phyloP scores from a whole-genome alignment of 2,888 invertebrate genomes.

The Eristalinus sepulchralis region DNA sequence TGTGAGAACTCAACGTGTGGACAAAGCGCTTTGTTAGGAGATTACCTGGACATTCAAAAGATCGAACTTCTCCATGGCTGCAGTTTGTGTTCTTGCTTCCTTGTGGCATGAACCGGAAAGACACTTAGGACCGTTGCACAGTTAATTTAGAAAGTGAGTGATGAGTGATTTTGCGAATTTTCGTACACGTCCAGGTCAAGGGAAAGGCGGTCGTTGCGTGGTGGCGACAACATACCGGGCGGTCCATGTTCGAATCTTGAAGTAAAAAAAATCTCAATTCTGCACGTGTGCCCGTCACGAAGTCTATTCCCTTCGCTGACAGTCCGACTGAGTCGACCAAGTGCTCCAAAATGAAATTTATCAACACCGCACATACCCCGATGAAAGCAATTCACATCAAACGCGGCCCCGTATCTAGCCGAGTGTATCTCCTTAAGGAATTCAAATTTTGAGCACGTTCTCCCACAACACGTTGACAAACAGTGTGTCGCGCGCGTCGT shows the following conservation, averaged over 20 bases:
- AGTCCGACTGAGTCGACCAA: not conserved
- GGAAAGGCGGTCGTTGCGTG: too few relatives aligned
- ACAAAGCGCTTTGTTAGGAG: too few relatives aligned
- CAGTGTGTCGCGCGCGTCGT: not conserved
- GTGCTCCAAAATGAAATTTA: constrained; percentile 14
- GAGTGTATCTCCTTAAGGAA: not conserved
- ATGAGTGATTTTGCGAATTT: too few relatives aligned
- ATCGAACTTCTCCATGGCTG: too few relatives aligned
- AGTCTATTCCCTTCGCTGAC: not conserved
- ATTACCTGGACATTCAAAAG: too few relatives aligned
- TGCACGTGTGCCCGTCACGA: constrained; percentile 3
- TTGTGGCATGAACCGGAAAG: too few relatives aligned
- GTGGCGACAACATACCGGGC: too few relatives aligned
- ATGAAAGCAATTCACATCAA: not conserved
- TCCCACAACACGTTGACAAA: constrained; percentile 21
- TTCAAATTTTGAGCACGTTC: constrained; percentile 36
- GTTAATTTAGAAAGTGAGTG: too few relatives aligned
- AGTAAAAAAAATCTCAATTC: constrained; percentile 6
- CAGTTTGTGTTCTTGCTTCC: too few relatives aligned
- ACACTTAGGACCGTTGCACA: too few relatives aligned
- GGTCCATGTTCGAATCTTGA: not conserved
- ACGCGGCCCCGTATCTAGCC: not conserved
- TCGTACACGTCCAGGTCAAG: too few relatives aligned
- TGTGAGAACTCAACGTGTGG: too few relatives aligned
- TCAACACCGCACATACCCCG: constrained; percentile 7